Evolutionary conservation across 2,888 invertebrate species (phyloP), one percentile per base, ranked within the genome.

Genomic region (Lasioglossum figueresi): DNA sequence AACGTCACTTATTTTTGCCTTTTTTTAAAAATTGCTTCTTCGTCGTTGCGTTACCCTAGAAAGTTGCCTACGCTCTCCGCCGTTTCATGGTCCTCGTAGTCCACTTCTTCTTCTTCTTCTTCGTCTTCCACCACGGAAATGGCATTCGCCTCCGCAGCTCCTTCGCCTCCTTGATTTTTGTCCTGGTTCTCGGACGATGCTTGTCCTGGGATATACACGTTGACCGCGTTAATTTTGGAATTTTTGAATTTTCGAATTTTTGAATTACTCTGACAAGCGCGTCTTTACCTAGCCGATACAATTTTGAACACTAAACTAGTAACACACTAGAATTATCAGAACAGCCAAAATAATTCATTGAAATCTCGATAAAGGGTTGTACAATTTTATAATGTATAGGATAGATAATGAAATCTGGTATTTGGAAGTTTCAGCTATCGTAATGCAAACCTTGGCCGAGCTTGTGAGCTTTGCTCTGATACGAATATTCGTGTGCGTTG

Each of bases 401-500:
- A 52, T 23, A 23, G 8, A 52, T 23, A 52, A 52, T 52, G 2
- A 8, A 52, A 52, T 23, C 52, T 52, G 27, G 27, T 31, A 31
- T 76, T 40, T 14, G 43, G 19, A 48, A 40, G 68, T 19, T 37
- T 5, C 2, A 16, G 16, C 6, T 59, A 10, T 23, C n/a, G 12
- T 2, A 8, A 27, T 23, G 68, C 83, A 31, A 56, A 92, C 92
- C 92, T 91, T 93, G 92, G 16, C 91, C 92, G 68, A 91, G 88
- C 80, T 92, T 91, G n/a, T 90, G 90, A 0, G 91, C 91, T 82
- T 93, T 94, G 81, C 93, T 89, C 19, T 93, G 90, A 88, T 94
- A 96, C 0, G 97, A 97, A 94, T 97, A 97, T 14, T 97, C 97
- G 74, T 96, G 96, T 0, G 96, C 96, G 92, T 97, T 97, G 2